Conservation (phyloP, 2,113 vertebrate species). For the Tor tambroides region DNA sequence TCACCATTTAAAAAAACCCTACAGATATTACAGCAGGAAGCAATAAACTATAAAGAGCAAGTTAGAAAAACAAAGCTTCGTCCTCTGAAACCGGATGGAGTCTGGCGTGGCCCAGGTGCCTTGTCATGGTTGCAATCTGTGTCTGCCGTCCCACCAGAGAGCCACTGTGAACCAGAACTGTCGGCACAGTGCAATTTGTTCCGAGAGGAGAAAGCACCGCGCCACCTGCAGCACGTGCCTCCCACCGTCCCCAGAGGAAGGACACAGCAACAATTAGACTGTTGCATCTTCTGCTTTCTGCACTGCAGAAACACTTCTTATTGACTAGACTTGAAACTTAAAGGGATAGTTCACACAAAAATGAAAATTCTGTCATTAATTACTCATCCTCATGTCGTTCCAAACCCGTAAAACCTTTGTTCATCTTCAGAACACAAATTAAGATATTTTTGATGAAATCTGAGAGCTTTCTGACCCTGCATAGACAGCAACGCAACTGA, state of each 20-base stretch:
- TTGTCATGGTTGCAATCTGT: slow-evolving; percentile 51
- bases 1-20: not conserved
- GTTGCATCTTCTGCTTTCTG: not conserved
- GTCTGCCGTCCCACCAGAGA: slow-evolving; percentile 45
- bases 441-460: not conserved
- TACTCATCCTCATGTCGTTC: no score
- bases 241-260: slow-evolving; percentile 25
- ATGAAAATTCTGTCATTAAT: not conserved
- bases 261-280: slow-evolving; percentile 10
- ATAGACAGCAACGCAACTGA: no score
- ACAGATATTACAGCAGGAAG: slow-evolving; percentile 7
- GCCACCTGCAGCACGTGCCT: slow-evolving; percentile 25
- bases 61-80: slow-evolving; percentile 23
- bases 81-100: slow-evolving; percentile 32
- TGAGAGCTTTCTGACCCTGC: no score
- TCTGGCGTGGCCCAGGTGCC: slow-evolving; percentile 37
- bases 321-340: not conserved
- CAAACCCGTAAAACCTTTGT: not conserved
- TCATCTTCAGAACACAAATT: not conserved
- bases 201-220: not conserved
- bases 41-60: not conserved
- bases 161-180: slow-evolving; percentile 54
- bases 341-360: not conserved
- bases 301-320: not conserved
- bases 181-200: slow-evolving; percentile 44